phyloP scores from a whole-genome alignment of 37 sponge, comb jelly and placozoan genomes.

The Ephydatia muelleri region DNA sequence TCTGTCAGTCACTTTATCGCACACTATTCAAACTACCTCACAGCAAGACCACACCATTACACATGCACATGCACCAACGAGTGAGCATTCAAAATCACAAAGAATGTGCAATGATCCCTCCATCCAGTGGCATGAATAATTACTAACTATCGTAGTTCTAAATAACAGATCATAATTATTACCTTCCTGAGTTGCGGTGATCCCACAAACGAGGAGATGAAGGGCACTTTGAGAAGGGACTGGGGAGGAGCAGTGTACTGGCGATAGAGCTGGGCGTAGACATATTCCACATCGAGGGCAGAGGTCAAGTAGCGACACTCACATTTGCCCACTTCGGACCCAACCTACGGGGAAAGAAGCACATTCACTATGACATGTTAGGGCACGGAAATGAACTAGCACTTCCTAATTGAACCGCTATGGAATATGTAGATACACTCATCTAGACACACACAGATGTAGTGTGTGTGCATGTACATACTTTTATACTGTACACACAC shows the following conservation, averaged over 20 bases:
- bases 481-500: background rate
- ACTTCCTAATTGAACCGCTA: background rate
- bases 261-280: slow-evolving; percentile 67
- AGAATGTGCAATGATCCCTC: too few species aligned
- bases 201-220: slow-evolving; percentile 70
- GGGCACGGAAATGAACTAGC: background rate
- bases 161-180: too few species aligned
- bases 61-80: too few species aligned
- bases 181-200: slow-evolving; percentile 87
- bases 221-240: slow-evolving; percentile 41
- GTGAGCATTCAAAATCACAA: too few species aligned
- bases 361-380: slow-evolving; percentile 1
- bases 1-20: too few species aligned
- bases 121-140: too few species aligned
- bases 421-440: background rate
- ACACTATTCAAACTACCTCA: too few species aligned
- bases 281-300: slow-evolving; percentile 78
- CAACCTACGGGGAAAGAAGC: slow-evolving; percentile 40
- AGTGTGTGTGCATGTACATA: too few species aligned
- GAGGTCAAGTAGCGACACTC: slow-evolving; percentile 79
- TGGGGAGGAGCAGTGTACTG: slow-evolving; percentile 67
- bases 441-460: background rate
- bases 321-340: slow-evolving; percentile 44
- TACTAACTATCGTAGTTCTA: too few species aligned
- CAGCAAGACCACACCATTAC: too few species aligned